A percentile compares a stretch with the other conserved stretches of the same genome.
phyloP scores from a whole-genome alignment of 2,113 vertebrate species.

The Campylorhamphus procurvoides region DNA sequence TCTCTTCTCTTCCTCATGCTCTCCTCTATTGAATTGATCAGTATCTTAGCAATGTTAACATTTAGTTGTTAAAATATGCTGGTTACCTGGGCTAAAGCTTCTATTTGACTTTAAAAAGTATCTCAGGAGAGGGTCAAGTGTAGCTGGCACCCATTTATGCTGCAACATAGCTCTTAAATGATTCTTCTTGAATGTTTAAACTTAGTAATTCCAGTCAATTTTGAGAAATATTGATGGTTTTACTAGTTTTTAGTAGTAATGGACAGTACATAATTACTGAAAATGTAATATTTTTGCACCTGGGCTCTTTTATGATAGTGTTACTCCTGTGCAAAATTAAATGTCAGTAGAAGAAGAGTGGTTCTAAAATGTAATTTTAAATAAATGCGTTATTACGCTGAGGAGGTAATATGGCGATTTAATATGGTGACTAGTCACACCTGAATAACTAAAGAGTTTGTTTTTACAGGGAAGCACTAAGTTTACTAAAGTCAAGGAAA shows the following conservation, averaged over 20 bases:
- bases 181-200: slow-evolving; percentile 10
- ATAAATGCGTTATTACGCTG: neutral
- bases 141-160: neutral
- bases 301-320: slow-evolving; percentile 38
- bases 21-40: neutral
- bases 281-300: slow-evolving; percentile 63
- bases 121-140: neutral
- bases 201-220: slow-evolving; percentile 2
- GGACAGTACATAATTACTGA: slow-evolving; percentile 24
- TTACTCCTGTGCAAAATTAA: slow-evolving; percentile 52
- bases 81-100: neutral
- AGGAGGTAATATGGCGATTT: slow-evolving; percentile 46
- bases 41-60: neutral
- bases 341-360: slow-evolving; percentile 40
- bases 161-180: neutral
- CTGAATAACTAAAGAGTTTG: slow-evolving; percentile 70
- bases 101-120: neutral
- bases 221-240: slow-evolving; percentile 5
- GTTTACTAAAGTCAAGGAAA: neutral
- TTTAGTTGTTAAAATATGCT: neutral
- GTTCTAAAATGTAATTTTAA: slow-evolving; percentile 43
- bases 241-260: slow-evolving; percentile 9
- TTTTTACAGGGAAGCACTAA: slow-evolving; percentile 48
- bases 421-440: slow-evolving; percentile 52
- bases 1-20: neutral